Evolutionary conservation across 2,888 invertebrate genomes (phyloP).

Genomic region (Chironomus tentans): DNA sequence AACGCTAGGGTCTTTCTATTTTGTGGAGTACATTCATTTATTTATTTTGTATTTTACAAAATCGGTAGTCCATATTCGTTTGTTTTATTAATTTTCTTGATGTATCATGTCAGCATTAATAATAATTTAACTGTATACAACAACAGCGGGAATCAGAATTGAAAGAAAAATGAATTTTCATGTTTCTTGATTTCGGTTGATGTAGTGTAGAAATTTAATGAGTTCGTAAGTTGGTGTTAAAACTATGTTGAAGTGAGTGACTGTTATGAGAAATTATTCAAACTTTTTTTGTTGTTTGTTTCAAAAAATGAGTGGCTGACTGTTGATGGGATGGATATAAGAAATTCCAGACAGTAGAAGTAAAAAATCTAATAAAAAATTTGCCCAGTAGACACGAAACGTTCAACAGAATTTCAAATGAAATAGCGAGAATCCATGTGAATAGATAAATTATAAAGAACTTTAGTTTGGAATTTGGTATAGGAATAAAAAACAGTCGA

Average conservation of each 20-base stretch:
- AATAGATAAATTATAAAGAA: background rate
- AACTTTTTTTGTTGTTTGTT: background rate
- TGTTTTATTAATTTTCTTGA: constrained; percentile 17
- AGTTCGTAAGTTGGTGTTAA: background rate
- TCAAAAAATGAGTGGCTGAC: background rate
- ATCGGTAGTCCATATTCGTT: constrained; percentile 5
- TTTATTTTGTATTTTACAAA: background rate
- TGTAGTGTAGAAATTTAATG: background rate
- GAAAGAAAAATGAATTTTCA: no score
- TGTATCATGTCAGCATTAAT: constrained; percentile 17
- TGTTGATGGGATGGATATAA: background rate
- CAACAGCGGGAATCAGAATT: no score
- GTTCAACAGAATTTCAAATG: background rate
- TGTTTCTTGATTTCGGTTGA: no score
- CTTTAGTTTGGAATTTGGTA: background rate
- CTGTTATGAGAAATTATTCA: background rate
- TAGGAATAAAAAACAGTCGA: background rate
- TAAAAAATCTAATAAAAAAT: background rate
- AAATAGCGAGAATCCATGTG: background rate
- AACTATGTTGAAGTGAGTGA: background rate
- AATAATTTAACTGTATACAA: constrained; percentile 4
- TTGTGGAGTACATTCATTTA: background rate
- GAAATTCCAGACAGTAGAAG: no score
- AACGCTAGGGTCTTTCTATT: background rate
- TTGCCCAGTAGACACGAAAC: background rate